These are phyloP conservation scores for Steinernema feltiae DNA, from an alignment of 1,140 invertebrate species.

Conservation along the genomic window DNA sequence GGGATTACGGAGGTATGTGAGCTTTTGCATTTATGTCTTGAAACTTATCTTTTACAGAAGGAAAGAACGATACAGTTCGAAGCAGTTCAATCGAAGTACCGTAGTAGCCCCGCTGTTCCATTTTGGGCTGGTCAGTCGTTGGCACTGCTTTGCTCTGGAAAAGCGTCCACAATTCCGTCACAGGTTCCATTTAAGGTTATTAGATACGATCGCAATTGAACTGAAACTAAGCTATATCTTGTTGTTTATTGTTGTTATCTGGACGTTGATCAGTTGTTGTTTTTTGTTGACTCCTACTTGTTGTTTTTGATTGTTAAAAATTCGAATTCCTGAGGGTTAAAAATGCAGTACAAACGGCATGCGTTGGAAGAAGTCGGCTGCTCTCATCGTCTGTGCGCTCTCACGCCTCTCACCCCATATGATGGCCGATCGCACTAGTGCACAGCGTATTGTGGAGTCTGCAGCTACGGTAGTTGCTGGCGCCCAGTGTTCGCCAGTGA, in stretches of 20 bases:
- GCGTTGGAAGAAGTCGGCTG: no score
- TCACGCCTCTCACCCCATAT: no score
- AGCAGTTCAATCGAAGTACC: not conserved
- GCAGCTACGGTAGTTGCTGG: no score
- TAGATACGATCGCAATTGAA: not conserved
- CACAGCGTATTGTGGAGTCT: no score
- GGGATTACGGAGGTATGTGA: not conserved
- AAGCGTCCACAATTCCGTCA: not conserved
- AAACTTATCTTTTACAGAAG: not conserved
- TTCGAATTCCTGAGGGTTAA: no score
- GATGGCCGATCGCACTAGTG: no score
- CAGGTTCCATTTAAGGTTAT: not conserved
- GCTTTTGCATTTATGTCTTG: not conserved
- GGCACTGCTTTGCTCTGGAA: not conserved
- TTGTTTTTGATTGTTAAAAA: no score
- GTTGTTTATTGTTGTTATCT: not conserved
- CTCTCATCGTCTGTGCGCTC: no score
- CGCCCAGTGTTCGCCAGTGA: no score
- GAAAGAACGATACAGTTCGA: not conserved
- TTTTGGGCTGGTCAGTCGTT: not conserved
- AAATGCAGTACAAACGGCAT: no score
- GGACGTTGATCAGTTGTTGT: not conserved
- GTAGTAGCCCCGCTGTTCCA: not conserved
- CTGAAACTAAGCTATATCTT: not conserved
- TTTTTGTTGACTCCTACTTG: no score